Percentiles rank a stretch among this genome's conserved stretches.
Conservation (phyloP, 2,113 vertebrate species). For the Oryzias woworae region DNA sequence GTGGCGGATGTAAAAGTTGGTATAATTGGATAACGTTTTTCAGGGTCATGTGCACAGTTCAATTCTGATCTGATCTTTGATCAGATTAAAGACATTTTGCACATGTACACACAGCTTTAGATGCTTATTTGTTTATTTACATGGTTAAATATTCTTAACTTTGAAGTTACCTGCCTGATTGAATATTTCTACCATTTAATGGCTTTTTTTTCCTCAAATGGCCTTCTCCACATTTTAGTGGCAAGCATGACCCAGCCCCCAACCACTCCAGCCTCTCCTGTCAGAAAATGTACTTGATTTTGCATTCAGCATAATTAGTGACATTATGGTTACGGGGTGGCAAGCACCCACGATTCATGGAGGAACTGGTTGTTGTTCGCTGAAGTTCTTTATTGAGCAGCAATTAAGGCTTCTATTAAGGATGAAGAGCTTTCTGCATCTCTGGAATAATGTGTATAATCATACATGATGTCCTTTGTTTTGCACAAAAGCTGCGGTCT, state of each 20-base stretch:
- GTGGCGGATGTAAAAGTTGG: no score
- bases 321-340: slow-evolving; percentile 86
- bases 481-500: slow-evolving; percentile 24
- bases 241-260: slow-evolving; percentile 27
- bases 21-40: no score
- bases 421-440: slow-evolving; percentile 35
- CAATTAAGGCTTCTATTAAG: slow-evolving; percentile 52
- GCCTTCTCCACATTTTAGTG: slow-evolving; percentile 35
- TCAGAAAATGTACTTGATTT: slow-evolving; percentile 88
- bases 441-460: slow-evolving; percentile 34
- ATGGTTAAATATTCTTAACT: neutral
- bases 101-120: no score
- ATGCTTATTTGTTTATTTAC: neutral
- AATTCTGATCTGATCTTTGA: no score
- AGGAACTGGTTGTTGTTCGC: slow-evolving; percentile 83
- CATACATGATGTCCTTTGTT: slow-evolving; percentile 36
- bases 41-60: no score
- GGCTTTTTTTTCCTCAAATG: neutral
- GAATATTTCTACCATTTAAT: neutral
- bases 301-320: slow-evolving; percentile 87
- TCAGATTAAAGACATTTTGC: no score
- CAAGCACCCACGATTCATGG: slow-evolving; percentile 83
- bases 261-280: slow-evolving; percentile 48
- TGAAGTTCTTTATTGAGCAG: slow-evolving; percentile 45
- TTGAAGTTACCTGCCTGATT: neutral